These are phyloP conservation scores for Patagioenas fasciata DNA, from an alignment of 2,113 vertebrate genomes.

Conservation along the genomic window DNA sequence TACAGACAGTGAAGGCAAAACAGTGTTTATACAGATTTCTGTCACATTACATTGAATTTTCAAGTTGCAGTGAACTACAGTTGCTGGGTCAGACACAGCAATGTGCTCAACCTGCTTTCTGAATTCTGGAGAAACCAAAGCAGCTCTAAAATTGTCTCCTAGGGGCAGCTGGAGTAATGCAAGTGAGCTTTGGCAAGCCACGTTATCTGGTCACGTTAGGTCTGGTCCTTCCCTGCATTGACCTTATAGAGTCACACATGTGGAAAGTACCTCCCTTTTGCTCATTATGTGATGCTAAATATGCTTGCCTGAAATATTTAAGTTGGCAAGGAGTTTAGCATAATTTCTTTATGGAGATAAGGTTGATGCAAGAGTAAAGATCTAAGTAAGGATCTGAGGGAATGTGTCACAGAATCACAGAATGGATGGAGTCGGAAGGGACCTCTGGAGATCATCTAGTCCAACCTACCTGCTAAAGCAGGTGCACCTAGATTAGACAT, in stretches of 20 bases:
- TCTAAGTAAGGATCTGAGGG: neutral
- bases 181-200: neutral
- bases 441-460: too few species aligned
- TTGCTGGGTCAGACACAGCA: neutral
- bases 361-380: neutral
- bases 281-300: neutral
- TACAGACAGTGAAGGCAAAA: neutral
- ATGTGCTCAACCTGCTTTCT: neutral
- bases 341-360: neutral
- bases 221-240: neutral
- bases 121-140: neutral
- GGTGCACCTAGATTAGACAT: too few species aligned
- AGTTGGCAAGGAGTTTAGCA: neutral
- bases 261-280: neutral
- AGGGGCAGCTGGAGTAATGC: neutral
- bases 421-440: too few species aligned
- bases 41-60: neutral
- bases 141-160: neutral
- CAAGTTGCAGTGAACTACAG: neutral
- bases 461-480: too few species aligned
- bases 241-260: neutral
- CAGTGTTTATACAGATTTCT: neutral
- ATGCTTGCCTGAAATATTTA: neutral
- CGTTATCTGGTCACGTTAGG: rapidly evolving
- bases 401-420: neutral